Evolutionary conservation across 1,140 invertebrate species (phyloP).

Genomic region (Atopsyche davidsoni): DNA sequence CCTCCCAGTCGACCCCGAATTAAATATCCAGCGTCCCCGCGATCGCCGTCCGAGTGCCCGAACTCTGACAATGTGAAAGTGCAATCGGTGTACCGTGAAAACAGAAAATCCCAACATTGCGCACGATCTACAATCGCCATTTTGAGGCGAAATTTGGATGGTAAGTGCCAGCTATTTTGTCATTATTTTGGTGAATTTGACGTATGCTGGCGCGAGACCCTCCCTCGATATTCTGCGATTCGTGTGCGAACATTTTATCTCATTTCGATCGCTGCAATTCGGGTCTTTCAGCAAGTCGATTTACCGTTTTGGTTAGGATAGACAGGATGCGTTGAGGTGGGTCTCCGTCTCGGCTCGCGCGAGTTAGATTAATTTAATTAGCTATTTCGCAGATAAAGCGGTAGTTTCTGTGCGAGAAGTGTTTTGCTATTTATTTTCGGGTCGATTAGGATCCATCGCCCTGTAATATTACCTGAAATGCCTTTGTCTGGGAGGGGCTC

Average conservation of each 20-base stretch:
- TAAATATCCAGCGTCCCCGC: neutral
- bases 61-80: slow-evolving; percentile 35
- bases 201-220: no score
- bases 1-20: neutral
- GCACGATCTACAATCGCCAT: slow-evolving; percentile 50
- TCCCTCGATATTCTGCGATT: neutral
- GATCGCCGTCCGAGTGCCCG: slow-evolving; percentile 2
- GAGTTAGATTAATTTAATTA: slow-evolving; percentile 45
- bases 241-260: neutral
- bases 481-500: slow-evolving; percentile 24
- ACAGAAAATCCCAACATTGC: slow-evolving; percentile 49
- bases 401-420: neutral
- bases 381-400: slow-evolving; percentile 2
- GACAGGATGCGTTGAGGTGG: slow-evolving; percentile 38
- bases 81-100: slow-evolving; percentile 41
- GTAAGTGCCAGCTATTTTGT: slow-evolving; percentile 51
- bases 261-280: neutral
- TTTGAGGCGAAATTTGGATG: slow-evolving; percentile 51
- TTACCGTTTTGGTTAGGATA: slow-evolving; percentile 26
- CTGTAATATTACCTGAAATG: slow-evolving; percentile 7
- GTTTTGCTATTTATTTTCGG: neutral
- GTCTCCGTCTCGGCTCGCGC: slow-evolving; percentile 36
- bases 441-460: neutral
- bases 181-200: slow-evolving; percentile 38
- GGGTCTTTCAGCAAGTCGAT: slow-evolving; percentile 10